Base-by-base conservation (phyloP, 2,113 vertebrate species). In the Anoplopoma fimbria region DNA sequence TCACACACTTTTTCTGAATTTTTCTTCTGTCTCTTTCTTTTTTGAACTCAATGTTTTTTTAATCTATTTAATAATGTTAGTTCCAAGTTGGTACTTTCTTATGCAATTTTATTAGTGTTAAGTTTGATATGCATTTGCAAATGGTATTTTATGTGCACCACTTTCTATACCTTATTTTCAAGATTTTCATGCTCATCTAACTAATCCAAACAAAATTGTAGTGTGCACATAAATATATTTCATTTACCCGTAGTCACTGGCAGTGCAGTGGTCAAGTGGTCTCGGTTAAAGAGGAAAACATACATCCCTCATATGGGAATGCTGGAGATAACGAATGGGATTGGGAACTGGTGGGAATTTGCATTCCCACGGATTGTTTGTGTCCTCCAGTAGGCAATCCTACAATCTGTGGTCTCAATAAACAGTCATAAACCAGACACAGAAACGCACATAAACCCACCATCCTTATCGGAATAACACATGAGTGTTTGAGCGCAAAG, bases 351-450 rank as follows among this genome's bases (percentile, higher is more conserved):
- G 68, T 69, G 82, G 91, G 90, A 86, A 84, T 82, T 78, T 81
- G 82, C 82, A 93, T 93, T 94, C 93, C 93, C 93, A 94, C 92
- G 93, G 77, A 87, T 73, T 87, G 88, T 86, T 84, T 89, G 86
- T 90, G 69, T 92, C 91, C 79, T 88, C 69, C 68, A 83, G 88
- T 78, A 77, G 72, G 74, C 78, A 77, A 72, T 87, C 83, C 74
- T 55, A 62, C 85, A 92, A 91, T 91, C 88, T 90, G 85, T 67
- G 81, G 83, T 83, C 88, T 93, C 90, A 90, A 92, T 92, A 94
- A 93, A 92, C 89, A 84, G 87, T 93, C 92, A 92, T 94, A 94
- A 94, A 94, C 62, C 71, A 71, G 69, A 81, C 75, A 84, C 62
- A 67, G 75, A 83, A 79, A 75, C 0, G 40, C 81, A 82, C 72